Conservation (phyloP, 2,797 vertebrate genomes). For the Microctenopoma stevenorrisi region DNA sequence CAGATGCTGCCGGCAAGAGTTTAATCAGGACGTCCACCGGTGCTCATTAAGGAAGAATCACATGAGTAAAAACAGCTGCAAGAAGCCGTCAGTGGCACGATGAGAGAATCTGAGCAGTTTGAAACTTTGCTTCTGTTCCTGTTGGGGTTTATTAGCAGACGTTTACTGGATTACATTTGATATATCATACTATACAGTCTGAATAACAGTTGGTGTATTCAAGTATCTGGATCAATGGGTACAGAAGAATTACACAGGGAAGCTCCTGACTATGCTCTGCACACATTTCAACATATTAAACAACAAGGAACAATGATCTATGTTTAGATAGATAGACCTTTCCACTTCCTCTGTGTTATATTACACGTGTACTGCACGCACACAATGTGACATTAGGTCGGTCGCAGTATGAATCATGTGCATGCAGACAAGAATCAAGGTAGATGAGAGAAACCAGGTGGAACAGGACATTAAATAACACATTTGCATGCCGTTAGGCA, state of each 20-base stretch:
- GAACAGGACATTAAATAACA: not conserved
- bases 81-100: not conserved
- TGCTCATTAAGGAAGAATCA: constrained; percentile 22
- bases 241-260: too few species aligned
- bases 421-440: not conserved
- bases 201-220: not conserved
- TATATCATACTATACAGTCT: not conserved
- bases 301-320: too few species aligned
- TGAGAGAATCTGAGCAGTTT: not conserved
- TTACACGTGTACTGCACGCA: not conserved
- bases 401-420: too few species aligned
- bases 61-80: constrained; percentile 9
- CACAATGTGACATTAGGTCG: not conserved
- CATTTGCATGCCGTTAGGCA: too few species aligned
- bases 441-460: not conserved
- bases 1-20: constrained; percentile 21
- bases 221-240: not conserved
- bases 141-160: not conserved
- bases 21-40: constrained; percentile 17
- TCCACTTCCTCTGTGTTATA: too few species aligned
- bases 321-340: too few species aligned
- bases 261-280: too few species aligned
- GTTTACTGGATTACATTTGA: not conserved
- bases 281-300: too few species aligned
- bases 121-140: not conserved